Base-by-base conservation (phyloP, 2,113 vertebrate species). In the Protobothrops mucrosquamatus region DNA sequence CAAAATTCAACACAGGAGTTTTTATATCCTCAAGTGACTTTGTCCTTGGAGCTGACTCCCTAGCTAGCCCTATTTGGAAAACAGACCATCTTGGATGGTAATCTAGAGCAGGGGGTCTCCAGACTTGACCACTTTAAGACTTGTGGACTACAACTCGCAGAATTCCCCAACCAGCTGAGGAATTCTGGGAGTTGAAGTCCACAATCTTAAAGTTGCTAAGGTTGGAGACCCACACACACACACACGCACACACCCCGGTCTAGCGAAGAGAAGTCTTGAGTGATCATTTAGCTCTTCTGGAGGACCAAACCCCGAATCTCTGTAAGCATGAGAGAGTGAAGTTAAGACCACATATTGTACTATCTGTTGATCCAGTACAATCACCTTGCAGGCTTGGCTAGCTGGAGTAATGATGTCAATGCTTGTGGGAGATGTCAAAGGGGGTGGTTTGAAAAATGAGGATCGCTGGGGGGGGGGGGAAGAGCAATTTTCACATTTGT, bases 241-340 rank as follows among this genome's bases (percentile, higher is more conserved):
- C 46, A 48, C 46, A 46, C 4, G 46, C 46, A 46, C 46, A 46
- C 46, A 46, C 46, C 46, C 46, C 48, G 1, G 48, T 51, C 48
- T 51, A 51, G 48, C 48, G 48, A 51, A 51, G 8, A 57, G 23
- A 57, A 89, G 39, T 59, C 56, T 43, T 55, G 10, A 12, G 52
- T 12, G 23, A 91, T 15, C 39, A 11, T 54, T 54, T 39, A 34
- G 8, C 29, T 39, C 51, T 26, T 55, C 69, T 55, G 69, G 23
- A 85, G 81, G 51, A 34, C 4, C 51, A 56, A 85, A 43, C 39
- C n/a, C 57, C 26, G 3, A 57, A 89, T 29, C 88, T n/a, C 34
- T 85, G 52, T 92, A 52, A 93, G 93, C 57, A 93, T 54, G 92
- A 95, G 94, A 15, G 93, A 87, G 93, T 93, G 86, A 95, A 93